Evolutionary conservation across 2,888 invertebrate genomes (phyloP).

Genomic region (Timema podura): DNA sequence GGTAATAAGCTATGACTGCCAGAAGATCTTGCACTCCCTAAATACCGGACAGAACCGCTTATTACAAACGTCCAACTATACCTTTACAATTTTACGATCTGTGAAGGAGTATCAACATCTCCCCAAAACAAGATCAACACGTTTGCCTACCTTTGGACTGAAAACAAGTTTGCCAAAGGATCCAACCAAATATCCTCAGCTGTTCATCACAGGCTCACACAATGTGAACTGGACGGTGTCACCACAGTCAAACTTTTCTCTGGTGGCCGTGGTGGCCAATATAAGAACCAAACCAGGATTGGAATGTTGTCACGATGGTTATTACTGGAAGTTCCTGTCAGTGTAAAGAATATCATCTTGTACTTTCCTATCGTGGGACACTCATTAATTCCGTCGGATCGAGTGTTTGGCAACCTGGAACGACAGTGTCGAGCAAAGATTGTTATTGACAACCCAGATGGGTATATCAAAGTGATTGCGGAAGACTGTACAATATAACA

Average conservation of each 20-base stretch:
- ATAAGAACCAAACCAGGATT: background rate
- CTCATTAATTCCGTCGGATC: slow-evolving; percentile 3
- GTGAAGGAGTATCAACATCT: slow-evolving; percentile 37
- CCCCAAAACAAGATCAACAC: slow-evolving; percentile 10
- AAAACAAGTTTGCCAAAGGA: background rate
- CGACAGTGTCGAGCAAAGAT: slow-evolving; percentile 1
- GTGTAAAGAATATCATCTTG: slow-evolving; percentile 1
- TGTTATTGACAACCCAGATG: slow-evolving; percentile 5
- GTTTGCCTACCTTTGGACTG: slow-evolving; percentile 8
- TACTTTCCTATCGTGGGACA: background rate
- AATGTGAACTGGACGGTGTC: slow-evolving; percentile 2
- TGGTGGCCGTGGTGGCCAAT: background rate
- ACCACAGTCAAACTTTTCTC: slow-evolving; percentile 14
- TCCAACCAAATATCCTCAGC: background rate
- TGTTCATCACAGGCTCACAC: background rate
- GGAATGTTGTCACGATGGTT: background rate
- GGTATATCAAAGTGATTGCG: background rate
- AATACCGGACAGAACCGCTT: too few species aligned
- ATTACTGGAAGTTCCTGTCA: slow-evolving; percentile 10
- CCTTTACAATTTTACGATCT: slow-evolving; percentile 39
- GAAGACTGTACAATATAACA: slow-evolving; percentile 7
- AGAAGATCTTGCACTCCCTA: too few species aligned
- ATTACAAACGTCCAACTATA: too few species aligned
- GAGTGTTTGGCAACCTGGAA: background rate
- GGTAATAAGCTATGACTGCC: too few species aligned